Evolutionary conservation across 2,888 invertebrate species (phyloP).

Genomic region (Mechanitis mazaeus): DNA sequence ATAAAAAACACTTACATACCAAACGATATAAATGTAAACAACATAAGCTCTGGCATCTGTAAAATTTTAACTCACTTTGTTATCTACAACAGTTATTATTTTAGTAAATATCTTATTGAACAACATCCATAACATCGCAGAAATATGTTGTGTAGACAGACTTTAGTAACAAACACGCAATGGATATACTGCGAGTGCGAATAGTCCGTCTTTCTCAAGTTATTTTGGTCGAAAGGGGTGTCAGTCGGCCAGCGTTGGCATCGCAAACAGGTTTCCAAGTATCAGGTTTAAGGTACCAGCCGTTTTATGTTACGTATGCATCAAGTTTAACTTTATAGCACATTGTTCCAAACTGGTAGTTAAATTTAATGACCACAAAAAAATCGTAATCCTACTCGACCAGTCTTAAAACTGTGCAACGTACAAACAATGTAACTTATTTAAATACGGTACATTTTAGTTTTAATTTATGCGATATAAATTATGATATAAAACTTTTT

Average conservation of each 20-base stretch:
- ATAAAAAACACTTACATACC: too few relatives aligned
- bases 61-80: neutral
- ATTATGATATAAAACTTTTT: too few relatives aligned
- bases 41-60: too few relatives aligned
- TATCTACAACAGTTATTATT: neutral
- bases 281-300: conserved; percentile 23
- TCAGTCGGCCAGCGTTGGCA: conserved; percentile 23
- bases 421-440: too few relatives aligned
- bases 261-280: conserved; percentile 25
- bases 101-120: neutral
- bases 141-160: neutral
- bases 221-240: conserved; percentile 8
- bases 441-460: too few relatives aligned
- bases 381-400: too few relatives aligned
- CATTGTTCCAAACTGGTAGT: conserved; percentile 27
- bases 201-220: neutral
- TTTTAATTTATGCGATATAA: too few relatives aligned
- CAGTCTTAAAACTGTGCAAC: neutral
- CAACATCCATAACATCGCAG: neutral
- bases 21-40: too few relatives aligned
- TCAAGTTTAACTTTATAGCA: conserved; percentile 28
- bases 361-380: conserved; percentile 5
- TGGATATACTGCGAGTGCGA: conserved; percentile 5
- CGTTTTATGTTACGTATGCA: conserved; percentile 23
- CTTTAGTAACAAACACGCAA: conserved; percentile 1